Percentiles rank a stretch among this genome's conserved stretches.
Evolutionary conservation across 2,888 invertebrate species (phyloP).

Genomic region (Nomada ferruginata): DNA sequence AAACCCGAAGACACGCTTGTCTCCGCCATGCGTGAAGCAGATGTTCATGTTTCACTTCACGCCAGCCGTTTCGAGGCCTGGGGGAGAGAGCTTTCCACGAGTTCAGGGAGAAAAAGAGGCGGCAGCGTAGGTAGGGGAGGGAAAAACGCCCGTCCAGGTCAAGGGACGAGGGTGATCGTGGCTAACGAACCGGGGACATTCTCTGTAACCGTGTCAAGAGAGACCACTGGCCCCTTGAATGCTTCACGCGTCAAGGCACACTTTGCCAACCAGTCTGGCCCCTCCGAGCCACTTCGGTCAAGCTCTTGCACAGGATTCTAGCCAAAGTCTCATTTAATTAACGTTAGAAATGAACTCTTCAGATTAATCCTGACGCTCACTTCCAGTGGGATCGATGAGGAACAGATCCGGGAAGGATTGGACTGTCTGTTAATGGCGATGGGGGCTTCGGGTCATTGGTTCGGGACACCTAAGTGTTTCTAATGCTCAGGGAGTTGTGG

Average conservation of each 20-base stretch:
- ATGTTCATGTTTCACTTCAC: conserved; percentile 43
- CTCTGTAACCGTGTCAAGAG: conserved; percentile 64
- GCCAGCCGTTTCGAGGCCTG: neutral
- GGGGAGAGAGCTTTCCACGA: conserved; percentile 16
- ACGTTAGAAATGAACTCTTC: neutral
- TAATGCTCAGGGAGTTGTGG: too few relatives aligned
- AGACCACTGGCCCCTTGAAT: conserved; percentile 27
- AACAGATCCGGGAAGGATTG: neutral
- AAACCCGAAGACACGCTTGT: conserved; percentile 26
- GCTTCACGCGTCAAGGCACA: neutral
- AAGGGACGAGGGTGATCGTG: conserved; percentile 26
- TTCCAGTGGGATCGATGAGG: neutral
- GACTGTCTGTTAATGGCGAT: neutral
- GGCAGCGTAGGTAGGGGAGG: neutral
- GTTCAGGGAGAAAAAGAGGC: neutral
- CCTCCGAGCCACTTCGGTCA: neutral
- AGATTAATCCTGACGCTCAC: neutral
- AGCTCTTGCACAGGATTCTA: neutral
- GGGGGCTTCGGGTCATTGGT: neutral
- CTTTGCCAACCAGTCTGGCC: neutral
- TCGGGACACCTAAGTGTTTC: neutral
- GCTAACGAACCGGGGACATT: conserved; percentile 62
- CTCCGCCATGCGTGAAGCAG: conserved; percentile 43
- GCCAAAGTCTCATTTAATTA: neutral
- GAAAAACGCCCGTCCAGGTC: conserved; percentile 24